Conservation (phyloP, 2,797 vertebrate species). For the Hydrophis major region DNA sequence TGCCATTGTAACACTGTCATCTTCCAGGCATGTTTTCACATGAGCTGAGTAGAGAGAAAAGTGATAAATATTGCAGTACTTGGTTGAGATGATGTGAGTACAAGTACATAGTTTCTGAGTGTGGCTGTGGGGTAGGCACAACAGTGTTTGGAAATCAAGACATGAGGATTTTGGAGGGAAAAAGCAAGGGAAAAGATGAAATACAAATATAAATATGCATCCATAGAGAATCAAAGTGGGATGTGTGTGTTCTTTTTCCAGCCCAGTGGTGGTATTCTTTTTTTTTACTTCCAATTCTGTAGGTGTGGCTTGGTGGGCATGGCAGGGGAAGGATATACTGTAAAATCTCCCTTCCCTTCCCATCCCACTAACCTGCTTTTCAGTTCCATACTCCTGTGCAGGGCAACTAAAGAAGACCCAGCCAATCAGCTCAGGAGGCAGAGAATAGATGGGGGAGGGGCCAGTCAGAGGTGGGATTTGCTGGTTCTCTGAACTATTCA, state of each 20-base stretch:
- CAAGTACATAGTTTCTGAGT: slow-evolving; percentile 2
- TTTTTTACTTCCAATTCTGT: too few species aligned
- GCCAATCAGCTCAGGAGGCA: too few species aligned
- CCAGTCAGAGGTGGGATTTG: too few species aligned
- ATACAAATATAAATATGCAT: not conserved
- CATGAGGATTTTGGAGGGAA: not conserved
- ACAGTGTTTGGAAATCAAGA: not conserved
- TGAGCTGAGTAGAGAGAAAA: not conserved
- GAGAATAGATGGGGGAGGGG: too few species aligned
- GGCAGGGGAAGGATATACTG: too few species aligned
- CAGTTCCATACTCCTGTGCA: too few species aligned
- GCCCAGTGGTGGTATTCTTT: too few species aligned
- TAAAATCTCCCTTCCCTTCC: too few species aligned
- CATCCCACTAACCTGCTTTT: too few species aligned
- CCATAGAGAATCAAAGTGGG: not conserved
- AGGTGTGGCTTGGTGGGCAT: too few species aligned
- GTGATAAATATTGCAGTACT: not conserved
- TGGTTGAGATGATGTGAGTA: not conserved
- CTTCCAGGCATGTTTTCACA: not conserved
- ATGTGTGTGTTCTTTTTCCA: not conserved
- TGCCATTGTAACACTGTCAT: not conserved
- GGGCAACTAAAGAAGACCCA: too few species aligned
- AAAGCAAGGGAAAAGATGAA: not conserved
- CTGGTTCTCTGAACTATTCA: too few species aligned
- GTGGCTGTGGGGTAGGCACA: not conserved